Base-by-base conservation (phyloP, 2,113 vertebrate species). In the Hucho hucho region DNA sequence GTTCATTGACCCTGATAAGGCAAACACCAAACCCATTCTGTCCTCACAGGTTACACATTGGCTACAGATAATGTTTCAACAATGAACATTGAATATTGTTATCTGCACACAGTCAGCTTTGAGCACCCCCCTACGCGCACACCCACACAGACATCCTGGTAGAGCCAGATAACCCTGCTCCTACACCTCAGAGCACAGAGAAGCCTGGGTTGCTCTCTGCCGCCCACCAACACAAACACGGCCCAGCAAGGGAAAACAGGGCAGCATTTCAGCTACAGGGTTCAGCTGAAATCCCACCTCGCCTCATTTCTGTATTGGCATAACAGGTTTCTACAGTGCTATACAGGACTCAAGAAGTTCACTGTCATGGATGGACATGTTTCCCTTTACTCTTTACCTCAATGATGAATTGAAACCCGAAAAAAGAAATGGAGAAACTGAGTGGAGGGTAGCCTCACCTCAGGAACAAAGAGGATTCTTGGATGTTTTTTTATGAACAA, bases 21-120 rank as follows among this genome's bases (percentile, higher is more conserved):
- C 69, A 72, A 72, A 72, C 59, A 26, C 37, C 58, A 61, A 22
- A 3, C 18, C 58, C n/a, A 22, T 61, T 53, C 16, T 53, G 58
- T 24, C 25, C 26, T n/a, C 20, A 25, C 25, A 59, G 25, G 26
- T 68, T 20, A 68, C 65, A 58, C 69, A 16, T 29, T 43, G 22
- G 64, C 64, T 16, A 65, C 14, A 65, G 64, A 13, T 66, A 26
- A 66, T 14, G 1, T 66, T 28, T 32, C 4, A 66, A 66, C 64
- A 28, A 14, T 4, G 13, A 71, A 49, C 49, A 53, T 71, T 16
- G 49, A 70, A 58, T 14, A 26, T 26, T 59, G 70, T 63, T n/a
- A 20, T 18, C 26, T 64, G 20, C n/a, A 18, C 11, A 37, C 28
- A 37, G 28, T 37, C n/a, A 2, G 68, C 46, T 4, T 47, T 56